These are phyloP conservation scores for Nasonovia ribisnigri DNA, from an alignment of 2,888 invertebrate species.

Conservation along the genomic window DNA sequence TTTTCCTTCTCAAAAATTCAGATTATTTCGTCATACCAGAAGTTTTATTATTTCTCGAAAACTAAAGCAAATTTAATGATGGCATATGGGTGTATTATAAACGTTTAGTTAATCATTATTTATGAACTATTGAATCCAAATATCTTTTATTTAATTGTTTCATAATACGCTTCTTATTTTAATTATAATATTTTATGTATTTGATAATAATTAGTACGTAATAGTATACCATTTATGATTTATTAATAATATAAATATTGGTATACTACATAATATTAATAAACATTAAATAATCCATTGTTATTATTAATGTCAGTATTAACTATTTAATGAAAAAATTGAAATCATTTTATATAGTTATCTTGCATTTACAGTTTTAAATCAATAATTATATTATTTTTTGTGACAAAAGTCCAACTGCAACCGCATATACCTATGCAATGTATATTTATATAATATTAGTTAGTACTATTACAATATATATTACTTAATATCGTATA, in stretches of 20 bases:
- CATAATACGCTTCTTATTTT: not conserved
- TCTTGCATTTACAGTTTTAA: not conserved
- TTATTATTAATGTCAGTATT: not conserved
- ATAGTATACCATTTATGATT: not conserved
- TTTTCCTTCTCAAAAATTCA: not conserved
- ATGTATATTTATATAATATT: too few relatives aligned
- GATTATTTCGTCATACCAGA: not conserved
- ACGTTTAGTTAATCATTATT: not conserved
- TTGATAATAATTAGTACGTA: not conserved
- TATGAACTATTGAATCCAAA: not conserved
- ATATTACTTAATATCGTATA: not conserved
- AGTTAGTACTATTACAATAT: too few relatives aligned
- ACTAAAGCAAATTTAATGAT: not conserved
- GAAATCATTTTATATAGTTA: not conserved
- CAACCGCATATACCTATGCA: not conserved
- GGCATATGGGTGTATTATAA: not conserved
- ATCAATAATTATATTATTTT: not conserved
- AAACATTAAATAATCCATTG: not conserved
- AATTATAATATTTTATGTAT: not conserved
- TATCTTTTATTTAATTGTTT: not conserved
- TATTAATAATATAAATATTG: not conserved
- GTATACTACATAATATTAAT: not conserved
- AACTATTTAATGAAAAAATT: not conserved
- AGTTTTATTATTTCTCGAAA: not conserved
- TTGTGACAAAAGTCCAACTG: not conserved